Evolutionary conservation across 35 echinoderm and acorn worm species (phyloP), one percentile per base, ranked within the genome.

Genomic region (Hemicentrotus pulcherrimus): DNA sequence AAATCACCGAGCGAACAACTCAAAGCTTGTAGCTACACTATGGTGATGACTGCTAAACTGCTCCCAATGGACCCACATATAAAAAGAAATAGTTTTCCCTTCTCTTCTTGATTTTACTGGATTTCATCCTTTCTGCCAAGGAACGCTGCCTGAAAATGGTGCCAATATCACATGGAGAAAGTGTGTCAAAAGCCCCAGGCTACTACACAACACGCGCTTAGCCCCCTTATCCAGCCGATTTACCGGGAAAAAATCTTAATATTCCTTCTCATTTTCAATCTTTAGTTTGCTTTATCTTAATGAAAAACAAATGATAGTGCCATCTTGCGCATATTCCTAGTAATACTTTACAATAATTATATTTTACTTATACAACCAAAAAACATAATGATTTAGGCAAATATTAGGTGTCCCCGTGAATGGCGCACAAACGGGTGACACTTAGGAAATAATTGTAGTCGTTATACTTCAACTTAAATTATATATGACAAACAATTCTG

Each of bases 1-100:
- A 47, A 90, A 90, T 90, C 88, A 90, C 88, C 88, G 88, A 30
- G 88, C 24, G 32, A 90, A 90, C 88, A 90, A 47, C 88, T 47
- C 32, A 90, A 47, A 90, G 18, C 88, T 90, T 90, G 88, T 90
- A 90, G 46, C 32, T 90, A 15, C 19, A 24, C 32, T 13, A 90
- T 33, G 32, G 88, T 90, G 88, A 90, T 90, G 88, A 90, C 88
- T 90, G 88, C 46, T 45, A 47, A 90, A 90, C 46, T 15, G 88
- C 46, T 47, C 88, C 88, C 88, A 18, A 2, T 33, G 88, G 88
- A 90, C 46, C 88, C 12, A 90, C 11, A 33, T 45, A 90, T 45
- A 90, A 33, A 33, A 90, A 33, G 19, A 90, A 45, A 90, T 90
- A 32, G 4, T 88, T 35, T 88, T 88, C 88, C 88, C 88, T 45